phyloP scores from a whole-genome alignment of 2,113 vertebrate species.

The Gobio gobio region DNA sequence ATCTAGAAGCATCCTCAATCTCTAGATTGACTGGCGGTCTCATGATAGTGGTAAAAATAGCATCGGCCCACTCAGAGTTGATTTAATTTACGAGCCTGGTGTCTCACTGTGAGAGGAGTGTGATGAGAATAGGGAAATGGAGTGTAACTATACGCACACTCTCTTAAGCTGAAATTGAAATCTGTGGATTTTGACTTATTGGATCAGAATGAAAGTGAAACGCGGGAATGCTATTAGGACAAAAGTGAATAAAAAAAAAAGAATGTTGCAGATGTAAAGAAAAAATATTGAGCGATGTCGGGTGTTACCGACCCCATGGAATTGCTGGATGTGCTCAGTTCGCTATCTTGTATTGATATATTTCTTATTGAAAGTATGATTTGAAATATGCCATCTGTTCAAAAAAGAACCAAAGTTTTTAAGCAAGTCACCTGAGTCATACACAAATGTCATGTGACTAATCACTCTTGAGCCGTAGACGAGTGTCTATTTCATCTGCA shows the following conservation, averaged over 20 bases:
- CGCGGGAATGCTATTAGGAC: slow-evolving; percentile 12
- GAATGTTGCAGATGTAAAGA: slow-evolving; percentile 28
- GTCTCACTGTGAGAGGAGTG: slow-evolving; percentile 37
- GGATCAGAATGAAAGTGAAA: slow-evolving; percentile 28
- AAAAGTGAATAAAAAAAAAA: slow-evolving; percentile 16
- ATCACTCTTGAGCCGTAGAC: background rate
- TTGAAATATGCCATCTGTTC: background rate
- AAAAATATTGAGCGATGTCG: background rate
- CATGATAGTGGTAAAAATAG: slow-evolving; percentile 75
- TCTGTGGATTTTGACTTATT: slow-evolving; percentile 42
- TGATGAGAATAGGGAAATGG: slow-evolving; percentile 46
- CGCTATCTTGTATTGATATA: background rate
- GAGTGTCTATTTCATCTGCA: background rate
- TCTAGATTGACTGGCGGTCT: slow-evolving; percentile 70
- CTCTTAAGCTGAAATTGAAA: slow-evolving; percentile 35
- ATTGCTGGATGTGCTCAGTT: background rate
- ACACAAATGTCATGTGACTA: background rate
- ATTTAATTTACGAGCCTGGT: slow-evolving; percentile 72
- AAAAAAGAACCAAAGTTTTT: background rate
- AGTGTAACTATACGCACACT: slow-evolving; percentile 18
- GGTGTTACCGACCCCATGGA: background rate
- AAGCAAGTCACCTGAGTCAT: background rate
- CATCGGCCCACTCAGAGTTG: slow-evolving; percentile 69
- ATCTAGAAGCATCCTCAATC: slow-evolving; percentile 69
- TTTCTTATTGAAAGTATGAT: background rate